These are phyloP conservation scores for Melozone crissalis DNA, from an alignment of 2,113 vertebrate species.

Conservation along the genomic window DNA sequence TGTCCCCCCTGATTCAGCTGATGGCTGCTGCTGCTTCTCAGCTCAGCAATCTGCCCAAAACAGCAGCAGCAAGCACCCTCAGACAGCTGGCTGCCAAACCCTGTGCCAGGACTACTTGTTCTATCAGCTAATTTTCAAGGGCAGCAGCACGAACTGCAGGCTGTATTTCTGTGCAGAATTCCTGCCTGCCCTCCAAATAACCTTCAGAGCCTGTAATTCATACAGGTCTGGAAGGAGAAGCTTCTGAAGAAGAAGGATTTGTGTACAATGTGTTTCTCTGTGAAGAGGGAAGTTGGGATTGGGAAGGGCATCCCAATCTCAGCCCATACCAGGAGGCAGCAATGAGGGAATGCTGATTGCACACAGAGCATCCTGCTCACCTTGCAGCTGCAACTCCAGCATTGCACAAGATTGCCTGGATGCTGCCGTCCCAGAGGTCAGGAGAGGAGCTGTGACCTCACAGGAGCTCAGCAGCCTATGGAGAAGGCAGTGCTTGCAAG, in stretches of 20 bases:
- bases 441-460: neutral
- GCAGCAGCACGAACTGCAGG: neutral
- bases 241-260: neutral
- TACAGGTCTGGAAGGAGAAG: neutral
- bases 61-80: neutral
- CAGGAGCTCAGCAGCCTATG: neutral
- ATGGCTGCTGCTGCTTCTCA: neutral
- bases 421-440: neutral
- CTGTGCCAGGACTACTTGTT: neutral
- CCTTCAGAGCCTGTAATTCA: neutral
- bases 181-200: neutral
- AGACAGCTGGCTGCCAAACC: neutral
- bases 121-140: neutral
- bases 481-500: neutral
- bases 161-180: neutral
- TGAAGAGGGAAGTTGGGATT: neutral
- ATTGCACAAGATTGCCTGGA: neutral
- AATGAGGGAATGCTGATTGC: neutral
- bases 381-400: neutral
- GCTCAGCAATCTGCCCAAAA: neutral
- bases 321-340: neutral
- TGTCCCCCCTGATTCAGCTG: neutral
- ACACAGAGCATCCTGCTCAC: rapidly evolving
- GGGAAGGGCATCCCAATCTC: neutral
- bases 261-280: neutral